A percentile compares a stretch with the other conserved stretches of the same genome.
phyloP scores from a whole-genome alignment of 2,888 invertebrate genomes.

The Carterocephalus palaemon region DNA sequence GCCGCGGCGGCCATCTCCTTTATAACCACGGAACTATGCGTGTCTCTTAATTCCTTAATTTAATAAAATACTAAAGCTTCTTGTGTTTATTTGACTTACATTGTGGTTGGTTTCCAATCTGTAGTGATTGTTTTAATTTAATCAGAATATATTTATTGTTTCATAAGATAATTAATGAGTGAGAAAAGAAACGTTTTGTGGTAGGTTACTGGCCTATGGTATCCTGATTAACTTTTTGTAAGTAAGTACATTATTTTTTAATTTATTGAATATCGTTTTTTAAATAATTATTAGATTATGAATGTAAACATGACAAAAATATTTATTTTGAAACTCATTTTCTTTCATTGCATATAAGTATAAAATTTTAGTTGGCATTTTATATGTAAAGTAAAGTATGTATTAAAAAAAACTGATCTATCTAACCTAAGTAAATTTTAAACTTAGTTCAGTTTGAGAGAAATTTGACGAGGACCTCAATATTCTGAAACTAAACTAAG shows the following conservation, averaged over 20 bases:
- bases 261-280: not conserved
- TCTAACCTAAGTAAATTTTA: conserved; percentile 11
- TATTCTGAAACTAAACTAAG: too few species aligned
- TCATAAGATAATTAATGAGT: conserved; percentile 7
- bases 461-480: too few species aligned
- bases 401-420: too few species aligned
- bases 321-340: conserved; percentile 4
- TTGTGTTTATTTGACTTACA: conserved; percentile 61
- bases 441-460: not conserved
- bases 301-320: not conserved
- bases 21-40: conserved; percentile 69
- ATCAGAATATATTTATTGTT: conserved; percentile 21
- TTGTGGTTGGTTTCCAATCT: conserved; percentile 61
- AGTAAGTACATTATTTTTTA: not conserved
- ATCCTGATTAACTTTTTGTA: not conserved
- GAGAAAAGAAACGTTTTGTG: too few species aligned
- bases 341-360: too few species aligned
- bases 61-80: conserved; percentile 76
- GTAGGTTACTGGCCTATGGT: too few species aligned
- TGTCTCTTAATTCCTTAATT: conserved; percentile 77
- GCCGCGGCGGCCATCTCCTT: conserved; percentile 42
- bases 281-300: not conserved
- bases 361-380: too few species aligned
- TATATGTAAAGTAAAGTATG: too few species aligned
- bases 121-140: conserved; percentile 43